Conservation (phyloP, 2,888 invertebrate species). For the Epirrhoe alternata region DNA sequence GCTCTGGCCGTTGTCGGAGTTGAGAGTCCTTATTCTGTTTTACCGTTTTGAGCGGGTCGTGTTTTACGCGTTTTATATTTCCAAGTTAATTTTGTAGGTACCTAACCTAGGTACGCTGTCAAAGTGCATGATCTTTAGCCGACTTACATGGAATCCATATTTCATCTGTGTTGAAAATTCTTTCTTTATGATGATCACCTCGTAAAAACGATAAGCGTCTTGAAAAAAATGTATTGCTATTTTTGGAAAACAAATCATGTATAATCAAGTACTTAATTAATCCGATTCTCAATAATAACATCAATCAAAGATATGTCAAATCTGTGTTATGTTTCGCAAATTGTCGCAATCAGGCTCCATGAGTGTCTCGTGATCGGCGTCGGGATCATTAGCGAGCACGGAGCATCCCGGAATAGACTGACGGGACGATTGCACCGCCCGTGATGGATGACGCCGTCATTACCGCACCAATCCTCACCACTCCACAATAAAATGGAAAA, state of each 20-base stretch:
- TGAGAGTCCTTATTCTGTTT: slow-evolving; percentile 29
- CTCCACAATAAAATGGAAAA: slow-evolving; percentile 59
- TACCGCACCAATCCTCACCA: slow-evolving; percentile 61
- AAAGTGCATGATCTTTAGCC: background rate
- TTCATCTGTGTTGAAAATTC: background rate
- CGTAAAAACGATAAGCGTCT: background rate
- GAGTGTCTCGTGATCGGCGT: slow-evolving; percentile 65
- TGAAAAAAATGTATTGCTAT: background rate
- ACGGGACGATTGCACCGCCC: slow-evolving; percentile 79
- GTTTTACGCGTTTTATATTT: slow-evolving; percentile 22
- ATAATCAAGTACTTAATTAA: background rate
- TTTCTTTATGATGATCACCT: background rate
- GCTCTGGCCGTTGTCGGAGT: slow-evolving; percentile 22
- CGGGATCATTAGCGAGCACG: slow-evolving; percentile 81
- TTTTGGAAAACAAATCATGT: background rate
- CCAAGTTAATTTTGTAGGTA: slow-evolving; percentile 10
- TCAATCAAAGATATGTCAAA: slow-evolving; percentile 34
- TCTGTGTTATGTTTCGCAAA: slow-evolving; percentile 63
- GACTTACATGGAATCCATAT: no score
- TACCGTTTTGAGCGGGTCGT: slow-evolving; percentile 27
- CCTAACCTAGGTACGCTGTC: background rate
- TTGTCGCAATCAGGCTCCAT: slow-evolving; percentile 68
- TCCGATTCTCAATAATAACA: background rate
- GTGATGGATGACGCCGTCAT: slow-evolving; percentile 81
- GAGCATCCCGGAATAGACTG: slow-evolving; percentile 82